Conservation (phyloP, 92 coral and sea anemone species). For the Epizoanthus scotinus region DNA sequence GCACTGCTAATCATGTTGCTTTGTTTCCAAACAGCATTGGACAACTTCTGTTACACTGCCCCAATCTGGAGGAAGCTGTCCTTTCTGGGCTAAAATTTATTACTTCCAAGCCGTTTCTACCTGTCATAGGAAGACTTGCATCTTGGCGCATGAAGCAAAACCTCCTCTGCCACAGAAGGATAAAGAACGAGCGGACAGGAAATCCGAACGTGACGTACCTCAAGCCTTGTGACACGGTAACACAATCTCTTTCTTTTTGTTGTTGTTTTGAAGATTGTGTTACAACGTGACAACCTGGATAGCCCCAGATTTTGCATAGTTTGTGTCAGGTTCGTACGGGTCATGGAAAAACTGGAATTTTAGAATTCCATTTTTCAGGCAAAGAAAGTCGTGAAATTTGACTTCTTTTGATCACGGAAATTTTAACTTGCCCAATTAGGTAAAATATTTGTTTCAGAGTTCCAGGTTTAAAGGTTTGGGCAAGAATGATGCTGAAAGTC, state of each 20-base stretch:
- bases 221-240: slow-evolving; percentile 58
- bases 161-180: slow-evolving; percentile 38
- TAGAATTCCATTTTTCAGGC: too few relatives aligned
- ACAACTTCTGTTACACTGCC: slow-evolving; percentile 56
- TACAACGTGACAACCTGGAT: too few relatives aligned
- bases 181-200: slow-evolving; percentile 37
- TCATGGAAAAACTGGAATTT: too few relatives aligned
- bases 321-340: too few relatives aligned
- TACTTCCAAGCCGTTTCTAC: slow-evolving; percentile 78
- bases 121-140: slow-evolving; percentile 62
- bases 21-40: slow-evolving; percentile 22
- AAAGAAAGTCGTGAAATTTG: too few relatives aligned
- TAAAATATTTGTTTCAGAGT: too few relatives aligned
- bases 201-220: slow-evolving; percentile 33
- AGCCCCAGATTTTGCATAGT: too few relatives aligned
- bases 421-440: too few relatives aligned
- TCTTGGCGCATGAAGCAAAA: slow-evolving; percentile 72
- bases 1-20: background rate
- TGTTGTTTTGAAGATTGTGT: too few relatives aligned
- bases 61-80: slow-evolving; percentile 60
- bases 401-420: too few relatives aligned
- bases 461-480: too few relatives aligned
- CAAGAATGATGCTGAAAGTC: too few relatives aligned
- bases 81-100: slow-evolving; percentile 71
- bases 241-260: background rate